Conservation (phyloP, 2,113 vertebrate genomes). For the Ictalurus punctatus region DNA sequence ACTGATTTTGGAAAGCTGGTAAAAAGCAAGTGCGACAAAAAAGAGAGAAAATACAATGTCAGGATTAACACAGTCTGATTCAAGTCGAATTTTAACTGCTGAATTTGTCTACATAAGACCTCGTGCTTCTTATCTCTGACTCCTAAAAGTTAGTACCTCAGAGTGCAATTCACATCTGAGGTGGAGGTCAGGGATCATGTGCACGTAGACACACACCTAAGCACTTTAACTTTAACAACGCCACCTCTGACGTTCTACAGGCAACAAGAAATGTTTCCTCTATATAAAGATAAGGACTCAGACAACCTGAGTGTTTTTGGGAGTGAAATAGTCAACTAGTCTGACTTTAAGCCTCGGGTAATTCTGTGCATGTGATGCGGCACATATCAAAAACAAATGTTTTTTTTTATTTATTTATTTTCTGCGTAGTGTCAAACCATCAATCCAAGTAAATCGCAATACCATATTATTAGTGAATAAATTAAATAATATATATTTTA, state of each 20-base stretch:
- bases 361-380: neutral
- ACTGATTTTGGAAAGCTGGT: neutral
- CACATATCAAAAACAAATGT: neutral
- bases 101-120: constrained; percentile 33
- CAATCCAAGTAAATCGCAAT: neutral
- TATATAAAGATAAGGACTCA: constrained; percentile 48
- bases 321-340: neutral
- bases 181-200: constrained; percentile 63
- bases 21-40: neutral
- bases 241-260: constrained; percentile 41
- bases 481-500: neutral
- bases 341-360: neutral
- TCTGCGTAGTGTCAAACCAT: neutral
- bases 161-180: constrained; percentile 66
- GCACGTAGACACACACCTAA: constrained; percentile 25
- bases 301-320: constrained; percentile 10
- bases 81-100: constrained; percentile 32
- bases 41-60: neutral
- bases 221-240: constrained; percentile 23
- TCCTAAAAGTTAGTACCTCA: constrained; percentile 24
- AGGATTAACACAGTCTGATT: constrained; percentile 19
- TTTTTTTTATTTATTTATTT: neutral
- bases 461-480: neutral
- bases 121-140: constrained; percentile 42
- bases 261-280: constrained; percentile 30